Evolutionary conservation across 2,113 vertebrate genomes (phyloP).

Genomic region (Bufo gargarizans): DNA sequence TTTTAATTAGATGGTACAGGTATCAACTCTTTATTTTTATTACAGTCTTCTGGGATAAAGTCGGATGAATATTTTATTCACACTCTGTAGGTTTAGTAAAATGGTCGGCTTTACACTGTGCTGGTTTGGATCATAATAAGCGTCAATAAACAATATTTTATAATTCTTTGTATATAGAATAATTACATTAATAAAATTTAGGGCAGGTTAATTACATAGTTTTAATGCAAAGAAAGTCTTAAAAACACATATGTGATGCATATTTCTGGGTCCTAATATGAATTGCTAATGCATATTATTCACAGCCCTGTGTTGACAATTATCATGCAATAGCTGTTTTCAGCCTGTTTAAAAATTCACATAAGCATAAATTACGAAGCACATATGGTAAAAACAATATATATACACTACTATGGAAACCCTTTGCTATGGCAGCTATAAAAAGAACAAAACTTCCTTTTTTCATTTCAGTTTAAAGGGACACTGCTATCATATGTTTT

Average conservation of each 20-base stretch:
- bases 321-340: conserved; percentile 34
- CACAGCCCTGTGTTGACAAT: conserved; percentile 37
- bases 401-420: neutral
- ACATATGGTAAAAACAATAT: conserved; percentile 38
- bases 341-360: conserved; percentile 36
- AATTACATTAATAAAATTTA: neutral
- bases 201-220: neutral
- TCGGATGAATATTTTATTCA: neutral
- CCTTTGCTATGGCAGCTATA: neutral
- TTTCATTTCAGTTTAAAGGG: no score
- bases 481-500: no score
- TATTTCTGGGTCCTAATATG: conserved; percentile 30
- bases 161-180: neutral
- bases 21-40: neutral
- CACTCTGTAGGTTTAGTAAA: neutral
- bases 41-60: neutral
- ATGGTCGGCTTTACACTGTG: neutral
- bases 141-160: neutral
- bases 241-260: conserved; percentile 34
- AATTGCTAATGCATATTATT: conserved; percentile 44
- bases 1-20: no score
- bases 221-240: conserved; percentile 1
- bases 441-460: neutral
- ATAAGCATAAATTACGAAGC: neutral
- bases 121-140: neutral